Evolutionary conservation across 2,888 invertebrate genomes (phyloP).

Genomic region (Crepidodera aurea): DNA sequence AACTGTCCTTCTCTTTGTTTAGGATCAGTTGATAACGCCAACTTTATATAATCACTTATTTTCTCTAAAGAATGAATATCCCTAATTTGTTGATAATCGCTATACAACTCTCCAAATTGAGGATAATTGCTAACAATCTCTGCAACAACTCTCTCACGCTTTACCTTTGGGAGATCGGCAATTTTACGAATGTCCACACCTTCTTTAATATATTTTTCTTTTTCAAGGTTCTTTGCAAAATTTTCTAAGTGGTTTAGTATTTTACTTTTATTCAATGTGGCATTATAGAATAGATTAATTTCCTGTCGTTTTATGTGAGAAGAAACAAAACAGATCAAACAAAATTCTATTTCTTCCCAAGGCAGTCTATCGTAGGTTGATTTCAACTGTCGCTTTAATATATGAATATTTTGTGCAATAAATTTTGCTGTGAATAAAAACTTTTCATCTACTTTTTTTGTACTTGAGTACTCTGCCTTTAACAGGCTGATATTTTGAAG

Average conservation of each 20-base stretch:
- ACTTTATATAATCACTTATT: neutral
- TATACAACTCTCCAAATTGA: neutral
- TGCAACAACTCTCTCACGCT: neutral
- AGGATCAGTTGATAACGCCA: neutral
- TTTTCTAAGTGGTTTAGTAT: neutral
- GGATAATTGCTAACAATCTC: neutral
- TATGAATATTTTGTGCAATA: neutral
- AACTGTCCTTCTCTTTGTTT: neutral
- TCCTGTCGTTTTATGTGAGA: neutral
- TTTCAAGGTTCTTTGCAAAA: neutral
- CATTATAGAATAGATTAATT: neutral
- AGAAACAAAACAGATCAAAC: neutral
- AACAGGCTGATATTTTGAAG: neutral
- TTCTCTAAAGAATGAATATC: neutral
- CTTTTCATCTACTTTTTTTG: neutral
- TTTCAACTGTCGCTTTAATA: neutral
- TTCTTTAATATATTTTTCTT: neutral
- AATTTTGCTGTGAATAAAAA: neutral
- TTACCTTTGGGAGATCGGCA: neutral
- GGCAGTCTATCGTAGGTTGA: neutral
- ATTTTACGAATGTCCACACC: neutral
- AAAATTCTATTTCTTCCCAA: neutral
- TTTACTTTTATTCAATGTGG: neutral
- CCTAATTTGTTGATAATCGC: neutral
- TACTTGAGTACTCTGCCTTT: no score